Conservation (phyloP, 2,888 invertebrate species). For the Eupithecia inturbata region DNA sequence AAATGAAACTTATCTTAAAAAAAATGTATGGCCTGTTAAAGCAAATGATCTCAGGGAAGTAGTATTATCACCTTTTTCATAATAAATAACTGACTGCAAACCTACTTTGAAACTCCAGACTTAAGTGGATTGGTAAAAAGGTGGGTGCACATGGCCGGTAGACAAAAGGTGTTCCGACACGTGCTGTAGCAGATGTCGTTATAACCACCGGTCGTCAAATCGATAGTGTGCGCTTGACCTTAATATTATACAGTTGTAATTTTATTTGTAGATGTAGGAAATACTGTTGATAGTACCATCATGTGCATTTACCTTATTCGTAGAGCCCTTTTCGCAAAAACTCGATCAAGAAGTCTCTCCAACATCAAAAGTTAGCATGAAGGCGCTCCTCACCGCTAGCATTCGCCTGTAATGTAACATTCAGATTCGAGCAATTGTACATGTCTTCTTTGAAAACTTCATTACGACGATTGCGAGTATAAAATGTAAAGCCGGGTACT, state of each 20-base stretch:
- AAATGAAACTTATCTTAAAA: no score
- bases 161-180: constrained; percentile 80
- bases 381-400: no score
- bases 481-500: no score
- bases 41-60: no score
- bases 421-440: no score
- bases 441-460: no score
- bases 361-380: background rate
- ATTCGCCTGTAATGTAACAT: no score
- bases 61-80: no score
- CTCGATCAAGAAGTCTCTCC: background rate
- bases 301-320: background rate
- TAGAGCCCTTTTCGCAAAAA: background rate
- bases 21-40: no score
- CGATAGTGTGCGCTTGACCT: constrained; percentile 39
- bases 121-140: constrained; percentile 73
- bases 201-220: constrained; percentile 35
- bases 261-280: constrained; percentile 16
- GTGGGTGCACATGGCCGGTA: constrained; percentile 60
- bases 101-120: constrained; percentile 39
- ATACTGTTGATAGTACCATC: background rate
- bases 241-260: constrained; percentile 34
- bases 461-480: no score
- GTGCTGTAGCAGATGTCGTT: constrained; percentile 73
- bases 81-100: background rate